Conservation (phyloP, 2,113 vertebrate genomes). For the Psittacara wagleri region DNA sequence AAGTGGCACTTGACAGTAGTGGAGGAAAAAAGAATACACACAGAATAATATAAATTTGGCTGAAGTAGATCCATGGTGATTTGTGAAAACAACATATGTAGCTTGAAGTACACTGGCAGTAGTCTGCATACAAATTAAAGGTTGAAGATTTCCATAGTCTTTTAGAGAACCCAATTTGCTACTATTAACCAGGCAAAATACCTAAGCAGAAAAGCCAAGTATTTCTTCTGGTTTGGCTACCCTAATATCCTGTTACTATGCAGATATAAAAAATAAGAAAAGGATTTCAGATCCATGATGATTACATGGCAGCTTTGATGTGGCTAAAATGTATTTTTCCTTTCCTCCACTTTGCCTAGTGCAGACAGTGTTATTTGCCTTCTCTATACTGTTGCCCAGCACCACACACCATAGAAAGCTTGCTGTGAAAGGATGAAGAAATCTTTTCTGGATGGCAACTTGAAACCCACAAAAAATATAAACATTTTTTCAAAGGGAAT, state of each 20-base stretch:
- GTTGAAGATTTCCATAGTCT: not conserved
- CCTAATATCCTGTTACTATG: not conserved
- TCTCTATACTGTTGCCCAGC: not conserved
- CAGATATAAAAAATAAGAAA: not conserved
- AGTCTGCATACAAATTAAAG: not conserved
- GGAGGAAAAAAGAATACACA: not conserved
- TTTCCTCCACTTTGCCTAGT: not conserved
- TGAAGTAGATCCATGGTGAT: not conserved
- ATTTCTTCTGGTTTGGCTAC: not conserved
- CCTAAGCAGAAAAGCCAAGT: not conserved
- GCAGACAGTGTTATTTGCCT: not conserved
- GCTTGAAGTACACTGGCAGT: not conserved
- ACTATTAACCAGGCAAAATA: not conserved
- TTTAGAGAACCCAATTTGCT: not conserved
- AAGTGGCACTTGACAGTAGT: not conserved
- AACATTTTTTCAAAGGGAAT: not conserved
- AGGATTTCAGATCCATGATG: not conserved
- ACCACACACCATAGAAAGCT: not conserved
- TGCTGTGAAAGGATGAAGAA: not conserved
- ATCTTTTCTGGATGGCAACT: not conserved
- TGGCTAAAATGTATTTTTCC: not conserved
- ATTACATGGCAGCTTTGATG: conserved; percentile 6
- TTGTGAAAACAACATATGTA: not conserved
- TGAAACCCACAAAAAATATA: not conserved
- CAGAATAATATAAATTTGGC: not conserved